These are phyloP conservation scores for Neoitamus cyanurus DNA, from an alignment of 2,888 invertebrate genomes.

Conservation along the genomic window DNA sequence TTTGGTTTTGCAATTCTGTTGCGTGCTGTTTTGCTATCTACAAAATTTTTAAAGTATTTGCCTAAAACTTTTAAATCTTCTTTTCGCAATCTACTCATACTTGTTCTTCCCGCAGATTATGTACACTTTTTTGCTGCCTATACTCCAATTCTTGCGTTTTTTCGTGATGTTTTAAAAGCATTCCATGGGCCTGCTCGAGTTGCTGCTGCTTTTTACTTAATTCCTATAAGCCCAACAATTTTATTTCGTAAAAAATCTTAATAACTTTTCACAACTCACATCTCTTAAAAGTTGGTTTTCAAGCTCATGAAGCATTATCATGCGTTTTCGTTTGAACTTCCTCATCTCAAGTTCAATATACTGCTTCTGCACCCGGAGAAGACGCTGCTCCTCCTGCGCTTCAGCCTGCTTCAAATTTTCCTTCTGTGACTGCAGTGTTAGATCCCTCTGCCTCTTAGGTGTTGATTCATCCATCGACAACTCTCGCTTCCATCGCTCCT, in stretches of 20 bases:
- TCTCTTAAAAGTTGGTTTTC: slow-evolving; percentile 92
- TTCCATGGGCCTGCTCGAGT: slow-evolving; percentile 92
- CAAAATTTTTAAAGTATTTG: not conserved
- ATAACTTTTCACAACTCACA: slow-evolving; percentile 68
- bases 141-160: slow-evolving; percentile 96
- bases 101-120: slow-evolving; percentile 89
- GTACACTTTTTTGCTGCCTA: slow-evolving; percentile 94
- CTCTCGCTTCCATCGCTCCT: slow-evolving; percentile 96
- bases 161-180: slow-evolving; percentile 95
- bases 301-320: slow-evolving; percentile 85
- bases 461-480: slow-evolving; percentile 91
- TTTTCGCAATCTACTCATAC: slow-evolving; percentile 62
- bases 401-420: slow-evolving; percentile 91
- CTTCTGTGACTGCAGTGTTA: slow-evolving; percentile 90
- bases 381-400: slow-evolving; percentile 88
- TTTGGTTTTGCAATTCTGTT: slow-evolving; percentile 94
- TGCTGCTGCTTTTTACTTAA: slow-evolving; percentile 94
- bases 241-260: not conserved
- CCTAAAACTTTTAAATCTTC: not conserved
- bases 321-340: slow-evolving; percentile 90
- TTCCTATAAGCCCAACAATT: slow-evolving; percentile 73
- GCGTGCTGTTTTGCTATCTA: slow-evolving; percentile 86
- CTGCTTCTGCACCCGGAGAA: slow-evolving; percentile 89
- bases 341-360: slow-evolving; percentile 92
- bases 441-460: slow-evolving; percentile 90